phyloP scores from a whole-genome alignment of 2,888 invertebrate species.

The Drosophila kokeensis region DNA sequence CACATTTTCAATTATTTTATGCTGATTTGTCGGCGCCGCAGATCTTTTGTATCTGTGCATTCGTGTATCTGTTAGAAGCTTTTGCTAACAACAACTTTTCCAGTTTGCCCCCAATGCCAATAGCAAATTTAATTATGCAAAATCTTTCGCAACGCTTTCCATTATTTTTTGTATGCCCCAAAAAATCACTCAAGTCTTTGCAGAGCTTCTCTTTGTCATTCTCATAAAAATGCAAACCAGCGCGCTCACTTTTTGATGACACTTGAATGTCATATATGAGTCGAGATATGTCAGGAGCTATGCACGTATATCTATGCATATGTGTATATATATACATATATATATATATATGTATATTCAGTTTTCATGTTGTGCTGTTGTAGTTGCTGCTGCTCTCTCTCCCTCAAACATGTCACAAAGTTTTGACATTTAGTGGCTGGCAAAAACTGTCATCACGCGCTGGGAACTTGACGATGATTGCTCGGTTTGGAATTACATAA shows the following conservation, averaged over 20 bases:
- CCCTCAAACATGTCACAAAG: slow-evolving; percentile 67
- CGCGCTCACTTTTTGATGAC: slow-evolving; percentile 71
- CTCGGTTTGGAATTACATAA: slow-evolving; percentile 65
- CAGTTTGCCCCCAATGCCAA: slow-evolving; percentile 24
- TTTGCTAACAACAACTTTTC: slow-evolving; percentile 42
- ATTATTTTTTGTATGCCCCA: slow-evolving; percentile 38
- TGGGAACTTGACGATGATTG: slow-evolving; percentile 75
- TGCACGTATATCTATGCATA: not conserved
- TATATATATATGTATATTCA: slow-evolving; percentile 4
- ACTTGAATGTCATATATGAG: slow-evolving; percentile 79
- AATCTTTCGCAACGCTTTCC: slow-evolving; percentile 55
- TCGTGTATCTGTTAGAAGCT: slow-evolving; percentile 60
- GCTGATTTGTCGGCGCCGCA: slow-evolving; percentile 69
- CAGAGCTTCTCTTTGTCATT: slow-evolving; percentile 67
- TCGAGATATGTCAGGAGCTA: slow-evolving; percentile 50
- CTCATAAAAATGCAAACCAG: slow-evolving; percentile 78
- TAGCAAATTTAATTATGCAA: slow-evolving; percentile 75
- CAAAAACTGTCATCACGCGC: slow-evolving; percentile 76
- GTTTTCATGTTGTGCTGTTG: slow-evolving; percentile 16
- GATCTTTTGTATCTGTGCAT: slow-evolving; percentile 69
- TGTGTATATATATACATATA: too few relatives aligned
- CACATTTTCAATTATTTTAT: slow-evolving; percentile 79
- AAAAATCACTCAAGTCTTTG: slow-evolving; percentile 70
- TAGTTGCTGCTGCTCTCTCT: slow-evolving; percentile 28
- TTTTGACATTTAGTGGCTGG: slow-evolving; percentile 81